Conservation (phyloP, 2,888 invertebrate species). For the Phortica magna region DNA sequence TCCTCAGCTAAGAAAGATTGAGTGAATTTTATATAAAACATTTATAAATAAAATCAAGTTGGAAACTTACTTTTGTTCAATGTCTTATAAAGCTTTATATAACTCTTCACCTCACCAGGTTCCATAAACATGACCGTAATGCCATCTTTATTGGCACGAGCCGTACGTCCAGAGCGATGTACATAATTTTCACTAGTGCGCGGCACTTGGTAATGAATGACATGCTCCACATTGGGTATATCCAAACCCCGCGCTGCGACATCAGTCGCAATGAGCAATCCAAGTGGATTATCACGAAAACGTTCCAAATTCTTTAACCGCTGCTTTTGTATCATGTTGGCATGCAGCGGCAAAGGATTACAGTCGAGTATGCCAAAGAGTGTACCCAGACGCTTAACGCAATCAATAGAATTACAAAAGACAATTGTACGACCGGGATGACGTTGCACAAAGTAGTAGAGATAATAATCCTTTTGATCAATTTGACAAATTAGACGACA, state of each 20-base stretch:
- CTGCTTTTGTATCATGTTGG: constrained; percentile 95
- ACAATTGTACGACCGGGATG: constrained; percentile 95
- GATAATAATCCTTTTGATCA: constrained; percentile 92
- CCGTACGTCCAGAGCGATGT: constrained; percentile 97
- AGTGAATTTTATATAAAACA: background rate
- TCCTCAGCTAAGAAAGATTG: constrained; percentile 83
- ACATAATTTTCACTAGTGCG: constrained; percentile 97
- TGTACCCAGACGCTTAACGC: constrained; percentile 88
- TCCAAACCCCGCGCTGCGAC: constrained; percentile 98
- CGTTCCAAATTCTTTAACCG: constrained; percentile 95
- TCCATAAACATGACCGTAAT: constrained; percentile 95
- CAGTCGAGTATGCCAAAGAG: constrained; percentile 85
- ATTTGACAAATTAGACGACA: constrained; percentile 87
- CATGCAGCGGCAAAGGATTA: constrained; percentile 88
- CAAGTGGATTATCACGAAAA: constrained; percentile 85
- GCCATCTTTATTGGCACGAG: constrained; percentile 92
- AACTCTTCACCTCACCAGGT: constrained; percentile 89
- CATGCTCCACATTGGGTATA: constrained; percentile 95
- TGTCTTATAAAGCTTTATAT: constrained; percentile 89
- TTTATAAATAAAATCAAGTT: background rate
- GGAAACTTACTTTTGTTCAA: constrained; percentile 87
- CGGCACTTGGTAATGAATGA: constrained; percentile 98
- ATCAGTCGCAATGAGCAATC: constrained; percentile 94
- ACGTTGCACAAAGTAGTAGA: constrained; percentile 92
- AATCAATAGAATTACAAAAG: constrained; percentile 96